Conservation (phyloP, 2,113 vertebrate species). For the Gallinago paraguaiae region DNA sequence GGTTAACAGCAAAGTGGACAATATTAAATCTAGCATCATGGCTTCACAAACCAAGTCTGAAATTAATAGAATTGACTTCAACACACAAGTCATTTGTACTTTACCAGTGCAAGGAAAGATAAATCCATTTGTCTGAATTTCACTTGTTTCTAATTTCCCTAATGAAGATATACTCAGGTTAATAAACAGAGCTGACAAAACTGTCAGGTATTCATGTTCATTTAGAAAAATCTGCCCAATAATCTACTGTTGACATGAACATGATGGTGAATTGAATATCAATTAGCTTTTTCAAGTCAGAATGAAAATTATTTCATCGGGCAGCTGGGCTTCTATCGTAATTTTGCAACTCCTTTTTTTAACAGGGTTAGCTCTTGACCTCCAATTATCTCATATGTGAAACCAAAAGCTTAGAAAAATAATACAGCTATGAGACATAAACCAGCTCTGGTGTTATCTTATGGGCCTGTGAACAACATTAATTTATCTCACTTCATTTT, state of each 20-base stretch:
- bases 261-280: constrained; percentile 26
- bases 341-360: not conserved
- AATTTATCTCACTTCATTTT: not conserved
- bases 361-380: not conserved
- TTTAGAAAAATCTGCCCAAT: constrained; percentile 32
- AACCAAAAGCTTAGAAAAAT: not conserved
- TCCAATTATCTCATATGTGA: not conserved
- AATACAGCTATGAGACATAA: not conserved
- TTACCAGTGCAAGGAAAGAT: not conserved
- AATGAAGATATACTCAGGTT: constrained; percentile 33
- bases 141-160: constrained; percentile 33
- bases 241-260: constrained; percentile 31
- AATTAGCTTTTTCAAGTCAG: constrained; percentile 26
- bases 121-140: constrained; percentile 42
- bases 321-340: not conserved
- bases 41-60: not conserved
- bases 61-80: not conserved
- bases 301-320: not conserved
- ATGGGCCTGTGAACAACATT: not conserved
- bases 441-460: not conserved
- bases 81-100: not conserved
- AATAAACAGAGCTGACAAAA: constrained; percentile 47
- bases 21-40: not conserved
- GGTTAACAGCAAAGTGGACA: not conserved
- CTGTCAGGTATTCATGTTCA: constrained; percentile 36